Evolutionary conservation across 2,797 vertebrate genomes (phyloP).

Genomic region (Fundulus diaphanus): DNA sequence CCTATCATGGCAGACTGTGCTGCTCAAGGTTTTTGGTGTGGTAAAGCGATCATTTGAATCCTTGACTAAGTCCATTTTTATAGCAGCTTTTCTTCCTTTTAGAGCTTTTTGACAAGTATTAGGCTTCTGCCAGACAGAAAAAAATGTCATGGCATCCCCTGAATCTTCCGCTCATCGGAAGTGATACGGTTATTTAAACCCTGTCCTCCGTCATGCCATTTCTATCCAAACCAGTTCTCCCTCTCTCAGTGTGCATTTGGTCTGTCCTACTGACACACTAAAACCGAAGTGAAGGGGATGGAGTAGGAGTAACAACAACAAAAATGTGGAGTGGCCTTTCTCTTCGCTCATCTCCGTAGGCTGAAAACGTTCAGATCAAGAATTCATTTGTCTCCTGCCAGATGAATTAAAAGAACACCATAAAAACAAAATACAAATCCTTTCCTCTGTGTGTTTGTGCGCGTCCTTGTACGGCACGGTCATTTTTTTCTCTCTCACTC

Average conservation of each 20-base stretch:
- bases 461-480: background rate
- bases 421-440: constrained; percentile 50
- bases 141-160: background rate
- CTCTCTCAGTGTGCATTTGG: constrained; percentile 18
- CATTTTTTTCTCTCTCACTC: too few species aligned
- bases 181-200: constrained; percentile 22
- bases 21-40: background rate
- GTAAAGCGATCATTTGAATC: background rate
- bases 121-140: background rate
- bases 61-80: background rate
- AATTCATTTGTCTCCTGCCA: constrained; percentile 46
- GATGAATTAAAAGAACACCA: constrained; percentile 52
- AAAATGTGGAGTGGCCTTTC: constrained; percentile 68
- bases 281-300: constrained; percentile 62
- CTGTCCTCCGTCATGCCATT: background rate
- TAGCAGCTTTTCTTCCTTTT: background rate
- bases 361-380: constrained; percentile 12
- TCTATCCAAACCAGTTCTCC: constrained; percentile 48
- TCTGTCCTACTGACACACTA: constrained; percentile 76
- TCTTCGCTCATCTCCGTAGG: constrained; percentile 59
- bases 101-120: background rate
- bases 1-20: background rate
- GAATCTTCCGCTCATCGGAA: constrained; percentile 14
- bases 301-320: constrained; percentile 27
- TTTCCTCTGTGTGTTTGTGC: constrained; percentile 5